Evolutionary conservation across 1,140 invertebrate species (phyloP).

Genomic region (Lepidurus arcticus): DNA sequence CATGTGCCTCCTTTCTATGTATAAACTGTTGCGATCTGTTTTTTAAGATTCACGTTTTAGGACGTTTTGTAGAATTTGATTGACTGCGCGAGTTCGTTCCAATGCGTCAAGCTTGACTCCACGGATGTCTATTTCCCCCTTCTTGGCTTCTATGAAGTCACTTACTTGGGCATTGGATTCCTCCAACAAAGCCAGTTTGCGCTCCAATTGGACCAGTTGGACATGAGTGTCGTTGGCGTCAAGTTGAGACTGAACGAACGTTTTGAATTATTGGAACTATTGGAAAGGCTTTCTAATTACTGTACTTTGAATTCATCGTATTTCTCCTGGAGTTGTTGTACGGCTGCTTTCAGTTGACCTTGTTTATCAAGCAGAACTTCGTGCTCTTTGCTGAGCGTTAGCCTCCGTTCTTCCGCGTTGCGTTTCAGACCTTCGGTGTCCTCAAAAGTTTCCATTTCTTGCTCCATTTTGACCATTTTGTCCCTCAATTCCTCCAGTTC

Average conservation of each 20-base stretch:
- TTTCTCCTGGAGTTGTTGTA: conserved; percentile 39
- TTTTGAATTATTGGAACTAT: conserved; percentile 14
- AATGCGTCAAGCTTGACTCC: background rate
- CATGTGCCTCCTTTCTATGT: background rate
- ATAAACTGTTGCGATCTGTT: background rate
- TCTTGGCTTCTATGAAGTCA: conserved; percentile 58
- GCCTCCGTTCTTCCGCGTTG: conserved; percentile 48
- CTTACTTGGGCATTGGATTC: conserved; percentile 57
- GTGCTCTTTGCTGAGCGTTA: conserved; percentile 48
- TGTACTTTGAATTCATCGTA: conserved; percentile 42
- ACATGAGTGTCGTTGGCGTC: conserved; percentile 62
- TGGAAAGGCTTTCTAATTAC: background rate
- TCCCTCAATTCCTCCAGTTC: conserved; percentile 49
- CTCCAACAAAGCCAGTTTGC: conserved; percentile 58
- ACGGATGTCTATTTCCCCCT: conserved; percentile 53
- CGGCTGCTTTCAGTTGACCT: conserved; percentile 39
- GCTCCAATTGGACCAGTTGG: conserved; percentile 58
- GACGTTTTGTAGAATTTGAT: background rate
- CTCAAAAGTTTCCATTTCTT: conserved; percentile 48
- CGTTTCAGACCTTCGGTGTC: conserved; percentile 48
- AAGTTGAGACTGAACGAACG: conserved; percentile 51
- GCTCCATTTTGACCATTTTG: conserved; percentile 49
- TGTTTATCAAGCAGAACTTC: conserved; percentile 45
- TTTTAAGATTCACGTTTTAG: background rate
- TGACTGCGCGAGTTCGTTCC: background rate